phyloP scores from a whole-genome alignment of 2,113 vertebrate species.

The Oncorhynchus gorbuscha region DNA sequence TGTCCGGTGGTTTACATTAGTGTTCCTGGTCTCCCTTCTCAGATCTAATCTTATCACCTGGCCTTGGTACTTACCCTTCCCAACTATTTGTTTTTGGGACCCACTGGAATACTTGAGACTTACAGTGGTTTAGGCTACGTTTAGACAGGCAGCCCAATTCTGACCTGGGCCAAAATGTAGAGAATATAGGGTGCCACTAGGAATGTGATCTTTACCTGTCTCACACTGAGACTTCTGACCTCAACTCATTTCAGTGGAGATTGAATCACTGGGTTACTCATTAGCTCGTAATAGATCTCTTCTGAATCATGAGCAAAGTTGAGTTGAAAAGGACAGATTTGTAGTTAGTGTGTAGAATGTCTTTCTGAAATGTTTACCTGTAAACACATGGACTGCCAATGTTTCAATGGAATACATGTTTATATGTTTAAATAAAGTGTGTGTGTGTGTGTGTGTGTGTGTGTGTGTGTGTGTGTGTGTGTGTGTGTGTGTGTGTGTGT shows the following conservation, averaged over 20 bases:
- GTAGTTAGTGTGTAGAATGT: background rate
- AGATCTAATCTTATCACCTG: conserved; percentile 66
- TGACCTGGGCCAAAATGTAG: no score
- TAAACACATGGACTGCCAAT: background rate
- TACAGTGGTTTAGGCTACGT: no score
- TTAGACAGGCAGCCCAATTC: no score
- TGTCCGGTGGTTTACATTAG: conserved; percentile 56
- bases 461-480: no score
- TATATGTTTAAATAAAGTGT: no score
- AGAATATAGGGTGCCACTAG: no score
- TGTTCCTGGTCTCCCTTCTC: conserved; percentile 56
- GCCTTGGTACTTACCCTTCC: background rate
- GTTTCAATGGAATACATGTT: background rate
- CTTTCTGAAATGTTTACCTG: no score
- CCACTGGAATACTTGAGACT: background rate
- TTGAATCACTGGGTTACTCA: background rate
- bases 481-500: no score
- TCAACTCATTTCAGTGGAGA: background rate
- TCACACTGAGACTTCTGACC: background rate
- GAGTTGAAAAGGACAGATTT: background rate
- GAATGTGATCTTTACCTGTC: background rate
- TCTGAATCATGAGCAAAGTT: background rate
- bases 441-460: no score
- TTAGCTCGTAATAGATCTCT: background rate
- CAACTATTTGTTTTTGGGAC: background rate